A percentile compares a stretch with the other conserved stretches of the same genome.
These are phyloP conservation scores for Apocrypta bakeri DNA, from an alignment of 1,140 invertebrate species.

Conservation along the genomic window DNA sequence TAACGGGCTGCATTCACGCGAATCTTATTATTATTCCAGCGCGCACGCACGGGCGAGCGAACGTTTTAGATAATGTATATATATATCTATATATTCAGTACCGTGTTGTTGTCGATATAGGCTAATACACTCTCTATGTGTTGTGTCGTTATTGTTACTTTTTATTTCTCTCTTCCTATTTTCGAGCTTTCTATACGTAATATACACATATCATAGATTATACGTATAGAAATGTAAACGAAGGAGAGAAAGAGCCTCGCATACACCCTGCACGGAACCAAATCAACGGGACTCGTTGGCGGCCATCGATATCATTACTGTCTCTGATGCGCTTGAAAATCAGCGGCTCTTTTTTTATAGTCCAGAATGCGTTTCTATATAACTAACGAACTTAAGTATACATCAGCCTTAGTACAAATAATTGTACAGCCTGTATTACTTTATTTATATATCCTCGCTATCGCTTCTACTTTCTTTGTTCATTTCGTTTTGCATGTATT, in stretches of 20 bases:
- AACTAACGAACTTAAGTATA: too few species aligned
- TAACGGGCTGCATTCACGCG: conserved; percentile 41
- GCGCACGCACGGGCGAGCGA: conserved; percentile 46
- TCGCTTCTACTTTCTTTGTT: not conserved
- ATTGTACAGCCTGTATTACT: too few species aligned
- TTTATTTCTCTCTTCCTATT: not conserved
- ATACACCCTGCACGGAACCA: conserved; percentile 74
- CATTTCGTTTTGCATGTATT: too few species aligned
- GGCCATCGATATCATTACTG: not conserved
- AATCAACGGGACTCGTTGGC: conserved; percentile 71
- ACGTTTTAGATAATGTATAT: conserved; percentile 10
- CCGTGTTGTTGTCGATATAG: conserved; percentile 43
- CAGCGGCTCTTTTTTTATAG: not conserved
- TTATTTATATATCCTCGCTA: not conserved
- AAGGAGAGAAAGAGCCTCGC: conserved; percentile 59
- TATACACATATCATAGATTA: not conserved
- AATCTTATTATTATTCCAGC: conserved; percentile 14
- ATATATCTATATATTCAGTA: not conserved
- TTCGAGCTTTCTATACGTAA: not conserved
- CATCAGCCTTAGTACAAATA: too few species aligned
- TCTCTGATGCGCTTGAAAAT: not conserved
- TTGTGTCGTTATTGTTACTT: not conserved
- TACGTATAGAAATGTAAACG: conserved; percentile 20
- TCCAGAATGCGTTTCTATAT: not conserved
- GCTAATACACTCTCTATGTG: not conserved